A percentile compares a stretch with the other conserved stretches of the same genome.
Conservation (phyloP, 1,140 invertebrate genomes). For the Cydia fagiglandana region DNA sequence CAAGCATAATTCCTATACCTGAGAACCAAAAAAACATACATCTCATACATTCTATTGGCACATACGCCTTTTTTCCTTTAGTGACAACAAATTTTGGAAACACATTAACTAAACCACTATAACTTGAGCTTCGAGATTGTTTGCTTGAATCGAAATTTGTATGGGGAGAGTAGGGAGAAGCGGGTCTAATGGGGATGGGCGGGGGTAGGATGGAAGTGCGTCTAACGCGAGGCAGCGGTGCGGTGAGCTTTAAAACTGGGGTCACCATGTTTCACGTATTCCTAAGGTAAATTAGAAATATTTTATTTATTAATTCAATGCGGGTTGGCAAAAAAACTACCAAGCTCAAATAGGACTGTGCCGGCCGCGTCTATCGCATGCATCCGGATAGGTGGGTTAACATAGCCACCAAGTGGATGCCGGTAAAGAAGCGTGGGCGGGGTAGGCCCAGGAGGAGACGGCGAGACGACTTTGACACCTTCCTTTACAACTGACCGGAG, state of each 20-base stretch:
- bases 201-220: background rate
- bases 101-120: background rate
- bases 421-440: no score
- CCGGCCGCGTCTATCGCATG: no score
- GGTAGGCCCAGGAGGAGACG: no score
- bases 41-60: background rate
- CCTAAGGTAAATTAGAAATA: background rate
- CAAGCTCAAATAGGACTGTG: no score
- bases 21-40: background rate
- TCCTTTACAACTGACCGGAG: no score
- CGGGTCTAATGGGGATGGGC: background rate
- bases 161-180: background rate
- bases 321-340: no score
- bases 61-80: background rate
- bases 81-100: background rate
- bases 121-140: background rate
- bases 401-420: no score
- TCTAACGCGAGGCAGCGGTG: conserved; percentile 11
- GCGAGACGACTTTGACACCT: no score
- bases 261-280: background rate
- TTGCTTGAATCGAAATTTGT: background rate
- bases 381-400: no score
- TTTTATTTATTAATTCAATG: no score
- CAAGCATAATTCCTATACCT: background rate
- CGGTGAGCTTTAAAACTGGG: conserved; percentile 5